phyloP scores from a whole-genome alignment of 2,113 vertebrate genomes.

The Corythaeola cristata region DNA sequence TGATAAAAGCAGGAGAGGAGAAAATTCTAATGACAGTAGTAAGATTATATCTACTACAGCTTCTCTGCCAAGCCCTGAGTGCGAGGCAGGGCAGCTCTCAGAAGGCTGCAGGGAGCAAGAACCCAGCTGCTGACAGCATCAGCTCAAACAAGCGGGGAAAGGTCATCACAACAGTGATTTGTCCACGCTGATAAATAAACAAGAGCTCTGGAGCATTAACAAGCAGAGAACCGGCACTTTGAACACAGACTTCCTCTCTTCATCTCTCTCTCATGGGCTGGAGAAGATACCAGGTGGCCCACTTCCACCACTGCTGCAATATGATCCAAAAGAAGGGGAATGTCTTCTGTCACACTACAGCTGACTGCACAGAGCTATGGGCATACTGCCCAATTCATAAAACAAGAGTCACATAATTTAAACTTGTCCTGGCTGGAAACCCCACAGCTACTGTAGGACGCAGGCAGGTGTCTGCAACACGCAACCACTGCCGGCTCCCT shows the following conservation, averaged over 20 bases:
- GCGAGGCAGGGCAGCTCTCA: neutral
- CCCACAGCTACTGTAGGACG: neutral
- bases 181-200: neutral
- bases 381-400: neutral
- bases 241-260: neutral
- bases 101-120: neutral
- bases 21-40: neutral
- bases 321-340: neutral
- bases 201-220: neutral
- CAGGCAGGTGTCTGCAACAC: rapidly evolving
- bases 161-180: neutral
- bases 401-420: neutral
- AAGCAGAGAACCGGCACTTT: neutral
- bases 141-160: neutral
- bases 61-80: neutral
- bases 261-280: neutral
- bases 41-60: neutral
- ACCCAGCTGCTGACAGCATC: neutral
- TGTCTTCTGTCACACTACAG: neutral
- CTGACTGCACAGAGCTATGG: neutral
- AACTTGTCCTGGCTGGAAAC: neutral
- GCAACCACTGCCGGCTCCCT: rapidly evolving
- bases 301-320: neutral
- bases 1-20: neutral
- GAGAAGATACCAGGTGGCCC: neutral